Evolutionary conservation across 2,113 vertebrate species (phyloP).

Genomic region (Phaethon lepturus): DNA sequence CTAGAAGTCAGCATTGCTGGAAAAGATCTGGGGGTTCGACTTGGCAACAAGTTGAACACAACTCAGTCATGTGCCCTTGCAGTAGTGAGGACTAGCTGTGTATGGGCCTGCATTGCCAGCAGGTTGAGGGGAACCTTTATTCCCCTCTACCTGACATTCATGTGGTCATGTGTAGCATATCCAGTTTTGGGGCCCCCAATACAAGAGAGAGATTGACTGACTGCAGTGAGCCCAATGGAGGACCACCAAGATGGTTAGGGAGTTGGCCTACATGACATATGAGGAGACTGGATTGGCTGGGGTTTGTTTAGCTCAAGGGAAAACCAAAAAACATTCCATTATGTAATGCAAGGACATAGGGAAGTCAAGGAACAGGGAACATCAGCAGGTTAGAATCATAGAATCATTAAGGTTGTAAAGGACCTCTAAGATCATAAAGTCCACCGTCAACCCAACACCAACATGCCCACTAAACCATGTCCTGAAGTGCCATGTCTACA

Average conservation of each 20-base stretch:
- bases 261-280: rapidly evolving
- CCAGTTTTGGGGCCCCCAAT: neutral
- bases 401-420: no score
- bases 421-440: no score
- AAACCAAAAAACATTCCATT: neutral
- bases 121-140: neutral
- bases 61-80: neutral
- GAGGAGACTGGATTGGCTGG: neutral
- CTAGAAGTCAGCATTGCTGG: neutral
- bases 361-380: neutral
- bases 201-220: neutral
- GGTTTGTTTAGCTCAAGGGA: neutral
- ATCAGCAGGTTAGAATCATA: neutral
- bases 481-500: no score
- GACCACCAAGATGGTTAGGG: neutral
- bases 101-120: neutral
- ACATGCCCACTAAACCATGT: no score
- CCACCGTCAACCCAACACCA: no score
- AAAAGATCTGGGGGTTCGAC: neutral
- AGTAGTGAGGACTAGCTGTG: neutral
- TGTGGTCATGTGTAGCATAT: neutral
- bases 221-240: neutral
- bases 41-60: neutral
- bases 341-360: neutral
- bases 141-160: neutral